Evolutionary conservation across 2,797 vertebrate species (phyloP).

Genomic region (Oryzias dopingdopingensis): DNA sequence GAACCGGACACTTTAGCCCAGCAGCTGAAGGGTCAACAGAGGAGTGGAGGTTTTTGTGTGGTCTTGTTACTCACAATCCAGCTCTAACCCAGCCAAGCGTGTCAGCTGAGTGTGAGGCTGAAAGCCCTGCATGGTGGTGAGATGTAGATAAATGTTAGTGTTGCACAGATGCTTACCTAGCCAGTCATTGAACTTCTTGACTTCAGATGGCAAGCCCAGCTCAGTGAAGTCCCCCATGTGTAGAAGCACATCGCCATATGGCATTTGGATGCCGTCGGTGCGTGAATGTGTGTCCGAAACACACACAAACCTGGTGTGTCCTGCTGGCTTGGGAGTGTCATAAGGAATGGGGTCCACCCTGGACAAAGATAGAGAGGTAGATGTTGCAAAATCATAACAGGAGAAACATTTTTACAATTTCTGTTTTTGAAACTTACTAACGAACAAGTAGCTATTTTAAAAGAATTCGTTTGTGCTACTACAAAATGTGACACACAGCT

Average conservation of each 20-base stretch:
- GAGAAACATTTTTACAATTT: no score
- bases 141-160: neutral
- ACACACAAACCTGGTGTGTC: slow-evolving; percentile 97
- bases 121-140: slow-evolving; percentile 1
- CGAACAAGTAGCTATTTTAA: no score
- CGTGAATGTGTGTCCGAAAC: slow-evolving; percentile 97
- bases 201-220: slow-evolving; percentile 96
- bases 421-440: no score
- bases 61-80: slow-evolving; percentile 30
- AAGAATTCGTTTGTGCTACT: no score
- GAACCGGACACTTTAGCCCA: slow-evolving; percentile 68
- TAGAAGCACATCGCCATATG: slow-evolving; percentile 96
- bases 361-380: slow-evolving; percentile 18
- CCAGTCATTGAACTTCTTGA: slow-evolving; percentile 99
- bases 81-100: no score
- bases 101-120: slow-evolving; percentile 4
- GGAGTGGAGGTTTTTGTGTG: slow-evolving; percentile 31
- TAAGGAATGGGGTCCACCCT: slow-evolving; percentile 89
- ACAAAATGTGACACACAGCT: no score
- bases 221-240: slow-evolving; percentile 98
- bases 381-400: no score
- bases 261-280: slow-evolving; percentile 99
- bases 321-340: slow-evolving; percentile 93
- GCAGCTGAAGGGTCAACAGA: slow-evolving; percentile 42
- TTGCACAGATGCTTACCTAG: slow-evolving; percentile 83